Percentiles rank a stretch among this genome's conserved stretches.
phyloP scores from a whole-genome alignment of 2,888 invertebrate genomes.

The Pharmacophagus antenor region DNA sequence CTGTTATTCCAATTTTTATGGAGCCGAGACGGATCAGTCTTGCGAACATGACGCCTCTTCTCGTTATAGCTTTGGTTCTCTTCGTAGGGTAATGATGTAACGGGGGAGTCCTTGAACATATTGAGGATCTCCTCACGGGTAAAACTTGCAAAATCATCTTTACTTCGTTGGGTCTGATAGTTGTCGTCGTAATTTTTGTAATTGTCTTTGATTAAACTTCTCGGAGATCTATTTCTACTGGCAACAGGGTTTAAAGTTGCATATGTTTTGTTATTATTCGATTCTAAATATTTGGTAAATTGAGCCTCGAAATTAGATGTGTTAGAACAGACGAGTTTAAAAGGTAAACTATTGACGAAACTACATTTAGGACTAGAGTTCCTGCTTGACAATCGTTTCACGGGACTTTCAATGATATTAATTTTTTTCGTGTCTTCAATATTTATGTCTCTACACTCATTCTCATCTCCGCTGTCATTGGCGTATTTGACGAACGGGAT shows the following conservation, averaged over 20 bases:
- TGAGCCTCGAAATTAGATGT: slow-evolving; percentile 66
- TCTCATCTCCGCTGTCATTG: slow-evolving; percentile 46
- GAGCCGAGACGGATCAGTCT: slow-evolving; percentile 64
- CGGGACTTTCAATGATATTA: slow-evolving; percentile 64
- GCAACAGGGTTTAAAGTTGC: slow-evolving; percentile 52
- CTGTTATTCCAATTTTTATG: slow-evolving; percentile 54
- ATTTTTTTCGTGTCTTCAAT: slow-evolving; percentile 50
- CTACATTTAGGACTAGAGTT: slow-evolving; percentile 56
- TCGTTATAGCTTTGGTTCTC: slow-evolving; percentile 49
- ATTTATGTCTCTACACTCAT: slow-evolving; percentile 38
- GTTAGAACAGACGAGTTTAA: slow-evolving; percentile 64
- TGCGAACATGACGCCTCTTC: slow-evolving; percentile 64
- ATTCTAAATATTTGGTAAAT: slow-evolving; percentile 64
- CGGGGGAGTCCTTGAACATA: slow-evolving; percentile 73
- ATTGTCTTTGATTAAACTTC: slow-evolving; percentile 51
- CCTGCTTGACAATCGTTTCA: slow-evolving; percentile 48
- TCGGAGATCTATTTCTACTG: slow-evolving; percentile 57
- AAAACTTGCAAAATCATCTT: slow-evolving; percentile 49
- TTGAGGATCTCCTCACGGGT: slow-evolving; percentile 69
- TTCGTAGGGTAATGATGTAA: slow-evolving; percentile 57
- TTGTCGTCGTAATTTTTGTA: slow-evolving; percentile 46
- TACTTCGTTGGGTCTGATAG: slow-evolving; percentile 39
- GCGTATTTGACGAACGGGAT: slow-evolving; percentile 66
- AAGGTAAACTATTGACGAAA: slow-evolving; percentile 64
- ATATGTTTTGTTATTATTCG: slow-evolving; percentile 52